phyloP scores from a whole-genome alignment of 2,113 vertebrate genomes.

The Ardeotis arabs region DNA sequence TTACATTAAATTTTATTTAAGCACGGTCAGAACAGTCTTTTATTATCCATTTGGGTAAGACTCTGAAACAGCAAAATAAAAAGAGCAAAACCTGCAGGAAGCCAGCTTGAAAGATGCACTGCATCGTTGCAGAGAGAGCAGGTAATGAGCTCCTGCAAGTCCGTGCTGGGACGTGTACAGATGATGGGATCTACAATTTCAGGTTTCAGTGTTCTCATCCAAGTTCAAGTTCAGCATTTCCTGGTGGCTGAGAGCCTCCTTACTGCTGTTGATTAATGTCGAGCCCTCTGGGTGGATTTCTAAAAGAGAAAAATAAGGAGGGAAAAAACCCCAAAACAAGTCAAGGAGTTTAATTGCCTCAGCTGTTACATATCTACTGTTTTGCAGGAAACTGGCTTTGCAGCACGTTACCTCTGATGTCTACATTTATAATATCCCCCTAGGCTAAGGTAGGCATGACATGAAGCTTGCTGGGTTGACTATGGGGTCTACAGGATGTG shows the following conservation, averaged over 20 bases:
- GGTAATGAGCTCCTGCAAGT: neutral
- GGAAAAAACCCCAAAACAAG: neutral
- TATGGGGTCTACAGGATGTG: neutral
- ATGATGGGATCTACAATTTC: no score
- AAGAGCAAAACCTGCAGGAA: neutral
- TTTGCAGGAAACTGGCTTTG: neutral
- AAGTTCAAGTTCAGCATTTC: neutral
- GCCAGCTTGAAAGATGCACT: neutral
- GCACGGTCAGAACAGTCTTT: neutral
- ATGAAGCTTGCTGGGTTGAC: neutral
- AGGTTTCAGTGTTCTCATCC: neutral
- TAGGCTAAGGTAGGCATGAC: rapidly evolving
- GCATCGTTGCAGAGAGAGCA: neutral
- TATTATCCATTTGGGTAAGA: neutral
- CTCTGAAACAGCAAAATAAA: neutral
- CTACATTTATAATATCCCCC: neutral
- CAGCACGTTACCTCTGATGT: neutral
- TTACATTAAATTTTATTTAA: neutral
- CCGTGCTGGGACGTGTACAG: rapidly evolving
- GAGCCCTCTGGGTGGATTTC: neutral
- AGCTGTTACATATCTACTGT: neutral
- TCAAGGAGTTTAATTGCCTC: neutral
- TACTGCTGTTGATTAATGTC: neutral
- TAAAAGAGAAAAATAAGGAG: neutral
- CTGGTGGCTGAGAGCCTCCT: neutral